A percentile compares a stretch with the other conserved stretches of the same genome.
Evolutionary conservation across 2,888 invertebrate species (phyloP).

Genomic region (Callyntrura guangdongensis): DNA sequence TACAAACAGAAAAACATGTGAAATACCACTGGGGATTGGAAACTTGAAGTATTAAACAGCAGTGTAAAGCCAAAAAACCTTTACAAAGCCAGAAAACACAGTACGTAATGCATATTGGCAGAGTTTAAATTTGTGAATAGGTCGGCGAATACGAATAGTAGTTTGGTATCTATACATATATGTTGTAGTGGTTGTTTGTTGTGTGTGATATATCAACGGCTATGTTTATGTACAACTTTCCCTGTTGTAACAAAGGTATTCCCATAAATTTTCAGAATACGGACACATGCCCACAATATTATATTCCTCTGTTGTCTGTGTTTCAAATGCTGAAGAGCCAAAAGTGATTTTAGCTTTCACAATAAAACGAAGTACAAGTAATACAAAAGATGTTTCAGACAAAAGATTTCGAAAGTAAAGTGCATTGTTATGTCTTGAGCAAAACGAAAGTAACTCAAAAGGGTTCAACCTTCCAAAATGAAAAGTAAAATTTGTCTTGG

Average conservation of each 20-base stretch:
- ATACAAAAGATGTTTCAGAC: conserved; percentile 5
- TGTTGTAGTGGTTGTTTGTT: not conserved
- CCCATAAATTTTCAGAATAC: conserved; percentile 4
- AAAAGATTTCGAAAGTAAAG: conserved; percentile 38
- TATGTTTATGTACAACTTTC: not conserved
- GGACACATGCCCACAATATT: not conserved
- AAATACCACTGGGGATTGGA: conserved; percentile 51
- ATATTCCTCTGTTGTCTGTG: not conserved
- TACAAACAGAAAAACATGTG: not conserved
- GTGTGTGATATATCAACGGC: not conserved
- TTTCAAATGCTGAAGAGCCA: not conserved
- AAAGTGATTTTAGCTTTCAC: conserved; percentile 34
- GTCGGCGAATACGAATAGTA: not conserved
- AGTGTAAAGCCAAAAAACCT: conserved; percentile 39
- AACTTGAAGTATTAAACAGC: conserved; percentile 12
- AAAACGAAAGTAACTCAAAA: conserved; percentile 35
- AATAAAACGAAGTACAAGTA: conserved; percentile 8
- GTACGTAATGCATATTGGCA: conserved; percentile 6
- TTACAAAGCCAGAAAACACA: not conserved
- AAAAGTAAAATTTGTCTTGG: conserved; percentile 18
- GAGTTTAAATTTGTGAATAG: not conserved
- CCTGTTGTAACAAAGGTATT: not conserved
- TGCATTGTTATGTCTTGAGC: conserved; percentile 62
- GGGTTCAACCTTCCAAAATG: not conserved
- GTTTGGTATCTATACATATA: not conserved